These are phyloP conservation scores for Monoplex corrugatus DNA, from an alignment of 2,888 invertebrate genomes.

Conservation along the genomic window DNA sequence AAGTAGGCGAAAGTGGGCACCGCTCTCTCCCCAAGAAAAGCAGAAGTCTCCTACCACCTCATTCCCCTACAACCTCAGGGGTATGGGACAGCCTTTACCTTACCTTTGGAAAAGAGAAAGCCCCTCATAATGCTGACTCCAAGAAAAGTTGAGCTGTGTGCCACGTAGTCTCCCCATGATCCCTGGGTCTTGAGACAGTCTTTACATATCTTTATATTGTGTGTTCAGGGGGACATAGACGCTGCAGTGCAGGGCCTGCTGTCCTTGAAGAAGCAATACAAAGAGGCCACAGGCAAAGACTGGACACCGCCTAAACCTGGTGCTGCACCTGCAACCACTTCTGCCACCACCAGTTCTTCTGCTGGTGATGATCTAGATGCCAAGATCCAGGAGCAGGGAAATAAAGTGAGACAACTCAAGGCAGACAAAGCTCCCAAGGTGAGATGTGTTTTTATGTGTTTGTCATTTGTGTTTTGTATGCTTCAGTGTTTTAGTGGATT, in stretches of 20 bases:
- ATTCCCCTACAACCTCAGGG: too few relatives aligned
- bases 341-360: slow-evolving; percentile 43
- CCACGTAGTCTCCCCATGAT: too few relatives aligned
- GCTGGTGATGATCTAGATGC: slow-evolving; percentile 65
- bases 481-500: too few relatives aligned
- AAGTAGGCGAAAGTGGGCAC: too few relatives aligned
- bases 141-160: too few relatives aligned
- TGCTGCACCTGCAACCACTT: slow-evolving; percentile 52
- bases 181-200: not conserved
- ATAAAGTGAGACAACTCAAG: slow-evolving; percentile 88
- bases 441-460: not conserved
- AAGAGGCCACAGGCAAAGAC: slow-evolving; percentile 86
- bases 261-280: slow-evolving; percentile 89
- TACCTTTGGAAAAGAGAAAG: too few relatives aligned
- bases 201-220: not conserved
- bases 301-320: slow-evolving; percentile 83
- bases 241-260: slow-evolving; percentile 85
- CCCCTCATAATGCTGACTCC: too few relatives aligned
- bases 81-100: too few relatives aligned
- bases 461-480: not conserved
- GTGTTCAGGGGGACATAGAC: slow-evolving; percentile 81
- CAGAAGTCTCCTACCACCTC: too few relatives aligned
- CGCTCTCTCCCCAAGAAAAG: too few relatives aligned
- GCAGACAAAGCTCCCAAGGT: slow-evolving; percentile 86
- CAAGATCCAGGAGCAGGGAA: slow-evolving; percentile 86